Evolutionary conservation across 2,888 invertebrate species (phyloP), one percentile per base, ranked within the genome.

Genomic region (Leptothorax acervorum): DNA sequence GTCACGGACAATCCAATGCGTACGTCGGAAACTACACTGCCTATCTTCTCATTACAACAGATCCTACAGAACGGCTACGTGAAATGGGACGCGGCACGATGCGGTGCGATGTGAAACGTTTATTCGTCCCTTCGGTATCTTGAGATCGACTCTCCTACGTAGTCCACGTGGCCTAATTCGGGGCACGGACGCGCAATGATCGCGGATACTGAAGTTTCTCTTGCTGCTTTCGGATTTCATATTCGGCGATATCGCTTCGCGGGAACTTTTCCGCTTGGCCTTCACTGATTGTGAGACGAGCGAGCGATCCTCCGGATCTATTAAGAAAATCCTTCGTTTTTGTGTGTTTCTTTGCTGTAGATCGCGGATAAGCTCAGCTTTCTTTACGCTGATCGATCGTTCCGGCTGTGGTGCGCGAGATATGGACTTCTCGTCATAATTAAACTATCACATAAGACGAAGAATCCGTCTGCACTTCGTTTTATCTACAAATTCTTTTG

Each of bases 161-260:
- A 45, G 53, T 76, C 48, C 71, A 35, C n/a, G 12, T 79, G 79
- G 71, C 71, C 79, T 51, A 79, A 79, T 79, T 79, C 79, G 60
- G 35, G 28, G 60, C 79, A 70, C 79, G 79, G 35, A 79, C 79
- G 78, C 57, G 45, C 45, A 57, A 68, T 31, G 66, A 53, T 66
- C 53, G 28, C 28, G 53, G 66, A 78, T 78, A 42, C 55, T 42
- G 28, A 78, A 79, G 79, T 79, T 79, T 79, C 60, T 79, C 60
- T 71, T 70, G 71, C 35, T 70, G 70, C 79, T 12, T 62, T 39
- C 35, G 48, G 39, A 71, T 79, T 79, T 79, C 71, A 79, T 71
- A 79, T 79, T 79, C 71, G 39, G 12, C 35, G 28, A 79, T 79
- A 71, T 68, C 66, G 79, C 23, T 31, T n/a, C 23, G 45, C 35